Evolutionary conservation across 2,113 vertebrate genomes (phyloP).

Genomic region (Tretioscincus oriximinensis): DNA sequence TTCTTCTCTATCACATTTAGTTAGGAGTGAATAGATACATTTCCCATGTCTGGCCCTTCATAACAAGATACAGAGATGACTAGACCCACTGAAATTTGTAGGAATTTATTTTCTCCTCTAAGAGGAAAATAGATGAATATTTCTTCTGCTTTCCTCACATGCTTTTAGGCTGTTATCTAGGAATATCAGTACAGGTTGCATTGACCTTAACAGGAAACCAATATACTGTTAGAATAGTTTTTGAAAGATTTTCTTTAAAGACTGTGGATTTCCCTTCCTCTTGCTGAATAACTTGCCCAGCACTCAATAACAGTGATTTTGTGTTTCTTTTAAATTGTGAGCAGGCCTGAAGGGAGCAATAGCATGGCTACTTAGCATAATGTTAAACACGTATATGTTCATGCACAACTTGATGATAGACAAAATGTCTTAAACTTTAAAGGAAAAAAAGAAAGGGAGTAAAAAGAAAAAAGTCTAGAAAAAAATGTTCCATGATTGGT

Average conservation of each 20-base stretch:
- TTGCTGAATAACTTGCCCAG: not conserved
- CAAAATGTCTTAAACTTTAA: no score
- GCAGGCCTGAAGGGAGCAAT: no score
- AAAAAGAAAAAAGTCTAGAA: no score
- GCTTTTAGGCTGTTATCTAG: not conserved
- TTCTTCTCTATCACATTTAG: constrained; percentile 43
- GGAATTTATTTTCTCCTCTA: not conserved
- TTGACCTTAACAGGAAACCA: not conserved
- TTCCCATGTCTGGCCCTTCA: not conserved
- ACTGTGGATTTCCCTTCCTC: not conserved
- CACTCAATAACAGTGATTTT: no score
- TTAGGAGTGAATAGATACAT: constrained; percentile 28
- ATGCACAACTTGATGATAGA: no score
- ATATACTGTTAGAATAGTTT: not conserved
- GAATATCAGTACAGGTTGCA: not conserved
- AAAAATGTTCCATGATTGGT: no score
- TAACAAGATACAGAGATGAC: not conserved
- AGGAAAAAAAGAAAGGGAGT: no score
- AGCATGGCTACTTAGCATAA: no score
- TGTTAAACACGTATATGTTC: no score
- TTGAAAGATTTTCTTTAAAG: not conserved
- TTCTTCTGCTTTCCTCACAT: not conserved
- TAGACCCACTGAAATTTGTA: not conserved
- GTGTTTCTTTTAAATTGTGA: no score
- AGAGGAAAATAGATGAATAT: not conserved